Percentiles rank a stretch among this genome's conserved stretches.
These are phyloP conservation scores for Muntiacus muntjak DNA, from an alignment of 2,113 vertebrate species.

Conservation along the genomic window DNA sequence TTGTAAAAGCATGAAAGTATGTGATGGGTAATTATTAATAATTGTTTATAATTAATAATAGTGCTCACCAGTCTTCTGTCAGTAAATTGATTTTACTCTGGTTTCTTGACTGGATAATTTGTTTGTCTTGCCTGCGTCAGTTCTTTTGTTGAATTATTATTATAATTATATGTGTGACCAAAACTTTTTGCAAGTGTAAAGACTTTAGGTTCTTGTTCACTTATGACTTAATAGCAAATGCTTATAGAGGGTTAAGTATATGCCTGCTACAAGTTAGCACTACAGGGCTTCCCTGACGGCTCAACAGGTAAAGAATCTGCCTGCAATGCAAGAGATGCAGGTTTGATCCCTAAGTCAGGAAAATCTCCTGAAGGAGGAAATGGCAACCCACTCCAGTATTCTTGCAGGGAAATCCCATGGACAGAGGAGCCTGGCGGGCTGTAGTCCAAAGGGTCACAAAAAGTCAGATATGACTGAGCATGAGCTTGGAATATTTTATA, in stretches of 20 bases:
- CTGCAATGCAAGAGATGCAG: not conserved
- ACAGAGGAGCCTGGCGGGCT: not conserved
- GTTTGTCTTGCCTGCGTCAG: not conserved
- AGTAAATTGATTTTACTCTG: slow-evolving; percentile 10
- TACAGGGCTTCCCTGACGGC: not conserved
- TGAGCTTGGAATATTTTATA: not conserved
- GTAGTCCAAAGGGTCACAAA: not conserved
- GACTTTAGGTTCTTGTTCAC: slow-evolving; percentile 7
- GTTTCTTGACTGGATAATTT: slow-evolving; percentile 33
- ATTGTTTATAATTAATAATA: not conserved
- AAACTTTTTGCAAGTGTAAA: not conserved
- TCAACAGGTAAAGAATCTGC: not conserved
- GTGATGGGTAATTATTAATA: not conserved
- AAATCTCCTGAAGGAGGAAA: not conserved
- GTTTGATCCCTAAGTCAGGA: not conserved
- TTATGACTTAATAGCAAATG: not conserved
- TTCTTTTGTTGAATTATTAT: slow-evolving; percentile 21
- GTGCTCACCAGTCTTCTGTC: not conserved
- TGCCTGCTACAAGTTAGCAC: not conserved
- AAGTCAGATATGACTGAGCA: not conserved
- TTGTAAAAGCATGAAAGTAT: not conserved
- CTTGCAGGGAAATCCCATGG: not conserved
- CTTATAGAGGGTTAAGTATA: not conserved
- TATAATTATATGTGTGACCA: not conserved
- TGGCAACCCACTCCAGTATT: not conserved